These are phyloP conservation scores for Oryzias curvinotus DNA, from an alignment of 2,113 vertebrate species.

Conservation along the genomic window DNA sequence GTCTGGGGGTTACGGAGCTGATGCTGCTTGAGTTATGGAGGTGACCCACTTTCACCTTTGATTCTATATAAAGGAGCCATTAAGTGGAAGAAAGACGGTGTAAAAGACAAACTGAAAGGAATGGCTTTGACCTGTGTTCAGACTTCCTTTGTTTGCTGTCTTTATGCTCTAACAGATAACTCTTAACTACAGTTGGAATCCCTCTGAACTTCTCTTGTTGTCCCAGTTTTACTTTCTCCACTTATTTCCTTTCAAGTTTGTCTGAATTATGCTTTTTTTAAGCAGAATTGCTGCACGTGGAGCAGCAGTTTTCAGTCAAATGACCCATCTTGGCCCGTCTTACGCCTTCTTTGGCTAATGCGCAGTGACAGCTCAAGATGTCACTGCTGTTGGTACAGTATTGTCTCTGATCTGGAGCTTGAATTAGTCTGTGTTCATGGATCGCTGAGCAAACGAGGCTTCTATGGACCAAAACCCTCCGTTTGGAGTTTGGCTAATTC, in stretches of 20 bases:
- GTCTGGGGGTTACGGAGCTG: constrained; percentile 40
- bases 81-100: constrained; percentile 7
- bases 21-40: constrained; percentile 41
- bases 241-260: neutral
- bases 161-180: too few relatives aligned
- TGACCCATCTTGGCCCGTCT: constrained; percentile 13
- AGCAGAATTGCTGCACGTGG: neutral
- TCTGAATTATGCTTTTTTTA: neutral
- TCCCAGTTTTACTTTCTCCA: neutral
- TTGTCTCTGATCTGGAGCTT: constrained; percentile 49
- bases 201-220: neutral
- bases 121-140: constrained; percentile 3
- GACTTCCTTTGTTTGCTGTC: neutral
- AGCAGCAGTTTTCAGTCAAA: constrained; percentile 12
- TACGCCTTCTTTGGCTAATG: constrained; percentile 62
- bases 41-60: constrained; percentile 71
- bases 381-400: constrained; percentile 46
- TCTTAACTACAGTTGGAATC: too few relatives aligned
- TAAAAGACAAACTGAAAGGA: constrained; percentile 10
- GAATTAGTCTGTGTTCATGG: constrained; percentile 37
- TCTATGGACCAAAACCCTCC: constrained; percentile 9
- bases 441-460: constrained; percentile 31
- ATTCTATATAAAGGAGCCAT: constrained; percentile 56
- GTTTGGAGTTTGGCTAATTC: constrained; percentile 15
- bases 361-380: constrained; percentile 69